These are phyloP conservation scores for Tetragonula carbonaria DNA, from an alignment of 2,888 invertebrate genomes.

Conservation along the genomic window DNA sequence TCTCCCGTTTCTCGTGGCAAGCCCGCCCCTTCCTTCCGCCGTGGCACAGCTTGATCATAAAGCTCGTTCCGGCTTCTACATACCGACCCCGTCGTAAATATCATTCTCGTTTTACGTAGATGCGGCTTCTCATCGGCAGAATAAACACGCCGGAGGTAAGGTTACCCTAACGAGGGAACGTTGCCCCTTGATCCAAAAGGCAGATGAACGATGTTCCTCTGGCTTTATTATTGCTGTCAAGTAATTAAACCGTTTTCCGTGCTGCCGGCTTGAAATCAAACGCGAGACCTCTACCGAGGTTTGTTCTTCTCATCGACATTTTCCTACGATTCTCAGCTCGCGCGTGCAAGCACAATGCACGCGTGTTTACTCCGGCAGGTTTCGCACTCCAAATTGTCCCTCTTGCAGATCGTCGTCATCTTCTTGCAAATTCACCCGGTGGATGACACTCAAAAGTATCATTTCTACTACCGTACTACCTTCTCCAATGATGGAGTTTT, in stretches of 20 bases:
- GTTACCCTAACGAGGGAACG: conserved; percentile 66
- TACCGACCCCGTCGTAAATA: conserved; percentile 62
- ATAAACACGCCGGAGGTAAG: conserved; percentile 66
- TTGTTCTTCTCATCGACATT: not conserved
- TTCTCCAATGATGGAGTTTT: too few relatives aligned
- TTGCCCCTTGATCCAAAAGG: conserved; percentile 49
- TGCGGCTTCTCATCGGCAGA: conserved; percentile 71
- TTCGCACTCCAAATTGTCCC: too few relatives aligned
- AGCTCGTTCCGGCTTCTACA: conserved; percentile 65
- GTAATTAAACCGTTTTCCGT: conserved; percentile 59
- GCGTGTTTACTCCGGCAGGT: too few relatives aligned
- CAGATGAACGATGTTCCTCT: conserved; percentile 50
- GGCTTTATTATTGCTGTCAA: conserved; percentile 61
- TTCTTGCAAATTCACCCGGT: too few relatives aligned
- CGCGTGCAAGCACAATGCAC: too few relatives aligned
- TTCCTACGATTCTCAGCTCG: not conserved
- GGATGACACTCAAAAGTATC: too few relatives aligned
- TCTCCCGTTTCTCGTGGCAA: conserved; percentile 55
- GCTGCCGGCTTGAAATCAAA: conserved; percentile 23
- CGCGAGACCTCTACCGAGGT: not conserved
- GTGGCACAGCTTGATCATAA: conserved; percentile 68
- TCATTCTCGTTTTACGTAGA: conserved; percentile 72
- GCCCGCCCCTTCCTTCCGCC: conserved; percentile 37
- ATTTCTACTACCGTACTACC: too few relatives aligned
- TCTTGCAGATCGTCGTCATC: too few relatives aligned